Base-by-base conservation (phyloP, 64 coral and sea anemone species). In the Dendrophyllia cribrosa region DNA sequence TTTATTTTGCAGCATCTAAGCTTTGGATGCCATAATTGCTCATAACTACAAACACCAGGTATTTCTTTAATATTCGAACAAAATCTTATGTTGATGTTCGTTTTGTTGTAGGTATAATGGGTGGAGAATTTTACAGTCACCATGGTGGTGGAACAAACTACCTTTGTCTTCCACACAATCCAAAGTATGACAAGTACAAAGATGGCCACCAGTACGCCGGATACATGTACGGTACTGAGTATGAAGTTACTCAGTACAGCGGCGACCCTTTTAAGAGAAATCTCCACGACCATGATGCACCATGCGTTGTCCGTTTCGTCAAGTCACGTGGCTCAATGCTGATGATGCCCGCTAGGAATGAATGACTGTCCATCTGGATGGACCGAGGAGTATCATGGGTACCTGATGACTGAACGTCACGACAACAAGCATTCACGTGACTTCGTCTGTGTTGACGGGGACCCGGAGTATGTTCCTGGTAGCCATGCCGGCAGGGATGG, bases 311-410 rank as follows among this genome's bases (percentile, higher is more conserved):
- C 9, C 83, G 89, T 25, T 74, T 83, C 20, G 89, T 91, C n/a
- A 56, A 15, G 66, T 58, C 53, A 51, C 89, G 89, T 66, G 71
- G 66, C 22, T n/a, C 78, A 56, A 70, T 63, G 55, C 6, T 91
- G 66, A 91, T 91, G 78, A 83, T 83, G n/a, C 89, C 89, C 50
- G 89, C 67, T 8, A 91, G 75, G 15, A 80, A 91, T n/a, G n/a
- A n/a, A n/a, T 58, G 89, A 91, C 64, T 91, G 89, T 82, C 67
- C 67, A 14, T 51, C 78, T 26, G 78, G 89, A 91, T 91, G 89
- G 89, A 73, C 61, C 65, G 9, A 70, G 21, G 89, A 84, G 51
- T 91, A 91, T 59, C 55, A 82, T 58, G 89, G 89, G 46, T 91
- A 83, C 59, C 10, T 88, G 45, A 73, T 81, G 77, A 59, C 66